Base-by-base conservation (phyloP, 2,888 invertebrate species). In the Melanostoma scalare region DNA sequence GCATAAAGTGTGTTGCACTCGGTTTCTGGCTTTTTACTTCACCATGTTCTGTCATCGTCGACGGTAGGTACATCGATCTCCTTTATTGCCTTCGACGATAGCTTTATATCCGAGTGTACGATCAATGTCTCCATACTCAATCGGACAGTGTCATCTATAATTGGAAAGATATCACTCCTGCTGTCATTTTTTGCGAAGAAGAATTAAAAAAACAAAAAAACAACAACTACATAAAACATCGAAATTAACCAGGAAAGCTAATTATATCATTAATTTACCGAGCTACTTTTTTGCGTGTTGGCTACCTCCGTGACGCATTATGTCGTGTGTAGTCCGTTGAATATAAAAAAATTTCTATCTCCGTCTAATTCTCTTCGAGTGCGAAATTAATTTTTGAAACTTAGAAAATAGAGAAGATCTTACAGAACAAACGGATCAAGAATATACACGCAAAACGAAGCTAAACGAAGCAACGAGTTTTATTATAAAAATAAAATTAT, bases 401-500 rank as follows among this genome's bases (percentile, higher is more conserved):
- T 30, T 35, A 40, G 31, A 55, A 55, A 58, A 44, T n/a, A 35
- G 30, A 10, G 67, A 61, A 10, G 36, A 61, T 73, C 33, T 40
- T 36, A 38, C 42, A 61, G 44, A 72, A 68, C 42, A 73, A 65
- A 68, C 60, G 10, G 36, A 60, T 20, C 48, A 55, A 46, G 40
- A 46, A 44, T 8, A 60, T 40, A 50, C 50, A 50, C 58, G 55
- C 48, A 80, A 67, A 67, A 67, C 35, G 72, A 63, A 53, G 48
- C 48, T 52, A 20, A 42, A 35, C 31, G 44, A 40, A 48, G 30
- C 52, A 48, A 71, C 75, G 10, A 63, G 38, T 58, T 67, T 78
- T 63, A 42, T 3, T 78, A 67, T 84, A 79, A 84, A 84, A 84
- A 84, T 84, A 84, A 74, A 84, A 67, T 71, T 84, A 44, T 67